Evolutionary conservation across 2,888 invertebrate species (phyloP), one percentile per base, ranked within the genome.

Genomic region (Euzetes globulus): DNA sequence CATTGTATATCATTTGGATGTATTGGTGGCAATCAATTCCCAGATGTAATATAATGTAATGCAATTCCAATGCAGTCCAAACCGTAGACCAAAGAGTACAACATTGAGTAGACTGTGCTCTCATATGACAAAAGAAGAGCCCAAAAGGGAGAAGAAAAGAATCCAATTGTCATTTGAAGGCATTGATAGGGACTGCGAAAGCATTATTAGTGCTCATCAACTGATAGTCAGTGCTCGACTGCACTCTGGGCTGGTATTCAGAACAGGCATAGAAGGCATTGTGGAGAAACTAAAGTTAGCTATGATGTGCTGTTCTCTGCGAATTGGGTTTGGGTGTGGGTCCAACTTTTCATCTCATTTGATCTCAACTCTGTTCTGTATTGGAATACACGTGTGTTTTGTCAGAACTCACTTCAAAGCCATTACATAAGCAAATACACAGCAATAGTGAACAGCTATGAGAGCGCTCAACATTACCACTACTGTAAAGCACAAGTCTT

Each of bases 341-440:
- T 70, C 45, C 70, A 70, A 70, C 22, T 25, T 68, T 47, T 70
- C 45, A 70, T 68, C 68, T 68, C 41, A 68, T 68, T 68, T 68
- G 19, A 68, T 70, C 25, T 70, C 25, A 70, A 70, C 68, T 47
- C 27, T 70, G 45, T 25, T 70, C 17, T 70, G 22, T 22, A 47
- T 47, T 37, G 15, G 19, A 47, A 19, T 70, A 70, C 70, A 70
- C 70, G 70, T 70, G 70, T 70, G 70, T 70, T 70, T 70, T 70
- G 70, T 70, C 70, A 70, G 70, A 70, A 47, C 33, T 27, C 37
- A 60, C 60, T 60, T 33, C 60, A 68, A 68, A 15, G 15, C 68
- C 70, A 70, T 70, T 70, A 70, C 70, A 70, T 70, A 70, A 70
- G 70, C 70, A 70, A 70, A 70, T 70, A 70, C 15, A 37, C 45